Conservation (phyloP, 2,113 vertebrate species). For the Misgurnus anguillicaudatus region DNA sequence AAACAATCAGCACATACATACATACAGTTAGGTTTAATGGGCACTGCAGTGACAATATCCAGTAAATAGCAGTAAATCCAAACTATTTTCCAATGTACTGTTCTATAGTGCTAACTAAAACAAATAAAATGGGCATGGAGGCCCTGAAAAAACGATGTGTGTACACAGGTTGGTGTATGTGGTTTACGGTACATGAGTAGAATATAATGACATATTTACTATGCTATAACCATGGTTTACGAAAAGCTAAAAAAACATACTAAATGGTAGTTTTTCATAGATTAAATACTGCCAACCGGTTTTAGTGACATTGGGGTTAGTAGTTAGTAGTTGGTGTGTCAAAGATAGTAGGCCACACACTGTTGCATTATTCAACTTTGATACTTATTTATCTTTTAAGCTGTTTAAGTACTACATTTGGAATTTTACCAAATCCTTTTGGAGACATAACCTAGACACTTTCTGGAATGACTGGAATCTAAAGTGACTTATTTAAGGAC, state of each 20-base stretch:
- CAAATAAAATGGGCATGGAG: background rate
- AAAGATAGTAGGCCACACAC: background rate
- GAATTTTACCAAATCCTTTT: background rate
- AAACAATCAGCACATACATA: background rate
- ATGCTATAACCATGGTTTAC: too few relatives aligned
- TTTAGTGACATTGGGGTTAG: too few relatives aligned
- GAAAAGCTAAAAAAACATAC: too few relatives aligned
- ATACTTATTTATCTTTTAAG: background rate
- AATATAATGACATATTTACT: too few relatives aligned
- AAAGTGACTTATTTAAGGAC: slow-evolving; percentile 10
- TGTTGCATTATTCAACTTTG: background rate
- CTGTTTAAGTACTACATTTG: background rate
- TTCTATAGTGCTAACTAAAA: background rate
- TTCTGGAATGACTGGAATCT: background rate
- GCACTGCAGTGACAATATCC: slow-evolving; percentile 1
- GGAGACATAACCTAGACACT: background rate
- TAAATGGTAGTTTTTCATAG: too few relatives aligned
- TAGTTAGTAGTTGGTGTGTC: too few relatives aligned
- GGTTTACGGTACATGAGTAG: too few relatives aligned
- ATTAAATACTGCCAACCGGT: too few relatives aligned
- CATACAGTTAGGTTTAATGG: slow-evolving; percentile 15
- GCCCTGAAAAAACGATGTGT: background rate
- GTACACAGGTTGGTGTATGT: background rate
- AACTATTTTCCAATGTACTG: background rate
- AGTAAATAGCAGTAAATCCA: slow-evolving; percentile 33